Evolutionary conservation across 2,888 invertebrate species (phyloP).

Genomic region (Diaphora mendica): DNA sequence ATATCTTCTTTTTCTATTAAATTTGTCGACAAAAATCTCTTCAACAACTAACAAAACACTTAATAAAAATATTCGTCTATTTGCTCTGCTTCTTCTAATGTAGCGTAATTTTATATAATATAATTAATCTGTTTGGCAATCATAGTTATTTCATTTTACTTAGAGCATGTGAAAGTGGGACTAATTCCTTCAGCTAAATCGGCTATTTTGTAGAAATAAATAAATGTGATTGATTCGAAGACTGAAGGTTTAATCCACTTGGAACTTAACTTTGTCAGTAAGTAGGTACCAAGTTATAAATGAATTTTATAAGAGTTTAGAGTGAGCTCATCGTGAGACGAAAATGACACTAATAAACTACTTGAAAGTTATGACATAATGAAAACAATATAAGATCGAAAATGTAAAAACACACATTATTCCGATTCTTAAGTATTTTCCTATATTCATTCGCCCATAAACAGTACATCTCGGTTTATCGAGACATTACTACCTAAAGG

Average conservation of each 20-base stretch:
- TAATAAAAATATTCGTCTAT: constrained; percentile 3
- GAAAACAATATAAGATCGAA: too few species aligned
- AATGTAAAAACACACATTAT: too few species aligned
- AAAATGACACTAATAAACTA: too few species aligned
- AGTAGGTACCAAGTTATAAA: not conserved
- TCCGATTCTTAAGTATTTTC: too few species aligned
- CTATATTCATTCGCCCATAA: too few species aligned
- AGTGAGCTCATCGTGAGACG: too few species aligned
- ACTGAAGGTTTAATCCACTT: constrained; percentile 13
- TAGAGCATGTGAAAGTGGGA: constrained; percentile 68
- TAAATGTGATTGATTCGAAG: constrained; percentile 46
- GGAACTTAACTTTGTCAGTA: not conserved
- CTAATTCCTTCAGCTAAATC: constrained; percentile 60
- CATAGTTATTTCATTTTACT: constrained; percentile 19
- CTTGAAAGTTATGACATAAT: not conserved
- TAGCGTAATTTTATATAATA: constrained; percentile 15
- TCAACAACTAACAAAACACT: not conserved
- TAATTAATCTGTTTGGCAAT: constrained; percentile 27
- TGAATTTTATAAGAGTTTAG: not conserved
- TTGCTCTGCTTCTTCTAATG: constrained; percentile 13
- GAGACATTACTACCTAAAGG: too few species aligned
- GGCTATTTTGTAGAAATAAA: constrained; percentile 60
- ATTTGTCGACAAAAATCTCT: not conserved
- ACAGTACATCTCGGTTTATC: too few species aligned
- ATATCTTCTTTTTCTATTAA: not conserved